Conservation (phyloP, 1,140 invertebrate species). For the Papilio glaucus region DNA sequence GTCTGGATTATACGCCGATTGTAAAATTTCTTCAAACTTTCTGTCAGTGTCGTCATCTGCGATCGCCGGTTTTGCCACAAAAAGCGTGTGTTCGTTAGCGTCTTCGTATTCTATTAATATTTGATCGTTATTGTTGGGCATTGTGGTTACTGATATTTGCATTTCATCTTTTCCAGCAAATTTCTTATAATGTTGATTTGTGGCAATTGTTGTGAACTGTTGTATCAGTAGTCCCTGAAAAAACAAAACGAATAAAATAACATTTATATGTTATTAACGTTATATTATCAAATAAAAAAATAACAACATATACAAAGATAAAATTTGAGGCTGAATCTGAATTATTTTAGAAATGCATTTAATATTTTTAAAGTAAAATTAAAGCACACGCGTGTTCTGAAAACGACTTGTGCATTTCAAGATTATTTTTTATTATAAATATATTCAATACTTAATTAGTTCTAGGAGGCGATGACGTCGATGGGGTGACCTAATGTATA, state of each 20-base stretch:
- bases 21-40: conserved; percentile 74
- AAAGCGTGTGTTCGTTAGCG: conserved; percentile 62
- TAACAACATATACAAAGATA: conserved; percentile 16
- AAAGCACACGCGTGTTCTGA: conserved; percentile 38
- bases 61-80: conserved; percentile 61
- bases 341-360: not conserved
- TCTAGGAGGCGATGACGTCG: conserved; percentile 32
- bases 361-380: conserved; percentile 29
- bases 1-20: conserved; percentile 58
- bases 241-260: conserved; percentile 41
- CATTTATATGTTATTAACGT: conserved; percentile 20
- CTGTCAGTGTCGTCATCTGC: conserved; percentile 72
- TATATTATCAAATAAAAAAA: conserved; percentile 4
- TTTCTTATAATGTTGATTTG: conserved; percentile 73
- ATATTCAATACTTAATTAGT: conserved; percentile 30
- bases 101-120: conserved; percentile 77
- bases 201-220: conserved; percentile 75
- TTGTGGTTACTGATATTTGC: conserved; percentile 65
- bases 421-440: conserved; percentile 1
- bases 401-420: conserved; percentile 15
- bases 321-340: conserved; percentile 1
- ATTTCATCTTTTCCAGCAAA: conserved; percentile 62
- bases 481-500: conserved; percentile 34
- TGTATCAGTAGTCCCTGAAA: conserved; percentile 81
- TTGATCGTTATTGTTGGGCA: conserved; percentile 64